phyloP scores from a whole-genome alignment of 2,113 vertebrate genomes.

The Machaerirhynchus nigripectus region DNA sequence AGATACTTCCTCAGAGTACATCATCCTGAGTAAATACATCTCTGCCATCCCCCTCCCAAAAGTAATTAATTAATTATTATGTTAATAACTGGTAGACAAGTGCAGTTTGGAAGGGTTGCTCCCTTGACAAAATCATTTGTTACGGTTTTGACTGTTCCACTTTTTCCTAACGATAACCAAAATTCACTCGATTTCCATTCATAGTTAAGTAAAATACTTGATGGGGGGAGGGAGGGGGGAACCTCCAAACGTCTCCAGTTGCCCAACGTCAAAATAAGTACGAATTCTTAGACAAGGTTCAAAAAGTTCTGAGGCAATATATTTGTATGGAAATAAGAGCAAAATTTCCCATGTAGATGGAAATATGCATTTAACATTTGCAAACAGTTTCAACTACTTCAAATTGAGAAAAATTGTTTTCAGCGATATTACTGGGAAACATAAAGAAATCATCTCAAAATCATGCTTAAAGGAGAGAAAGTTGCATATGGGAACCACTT shows the following conservation, averaged over 20 bases:
- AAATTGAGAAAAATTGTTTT: not conserved
- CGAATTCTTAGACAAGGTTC: not conserved
- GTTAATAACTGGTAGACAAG: not conserved
- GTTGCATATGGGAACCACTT: not conserved
- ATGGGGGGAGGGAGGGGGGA: accelerated
- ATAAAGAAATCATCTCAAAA: not conserved
- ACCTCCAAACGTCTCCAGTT: not conserved
- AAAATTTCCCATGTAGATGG: not conserved
- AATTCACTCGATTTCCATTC: not conserved
- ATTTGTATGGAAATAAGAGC: not conserved
- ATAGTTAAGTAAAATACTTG: not conserved
- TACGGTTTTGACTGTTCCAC: not conserved
- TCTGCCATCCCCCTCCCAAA: not conserved
- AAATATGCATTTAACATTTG: not conserved
- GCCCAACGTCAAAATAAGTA: not conserved
- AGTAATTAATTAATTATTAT: not conserved
- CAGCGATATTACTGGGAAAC: not conserved
- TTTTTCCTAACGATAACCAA: not conserved
- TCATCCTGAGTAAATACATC: not conserved
- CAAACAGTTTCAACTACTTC: not conserved
- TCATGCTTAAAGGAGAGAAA: not conserved
- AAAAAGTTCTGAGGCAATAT: not conserved
- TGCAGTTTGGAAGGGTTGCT: not conserved
- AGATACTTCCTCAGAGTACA: not conserved
- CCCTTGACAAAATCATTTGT: not conserved